Base-by-base conservation (phyloP, 2,113 vertebrate species). In the Silurus meridionalis region DNA sequence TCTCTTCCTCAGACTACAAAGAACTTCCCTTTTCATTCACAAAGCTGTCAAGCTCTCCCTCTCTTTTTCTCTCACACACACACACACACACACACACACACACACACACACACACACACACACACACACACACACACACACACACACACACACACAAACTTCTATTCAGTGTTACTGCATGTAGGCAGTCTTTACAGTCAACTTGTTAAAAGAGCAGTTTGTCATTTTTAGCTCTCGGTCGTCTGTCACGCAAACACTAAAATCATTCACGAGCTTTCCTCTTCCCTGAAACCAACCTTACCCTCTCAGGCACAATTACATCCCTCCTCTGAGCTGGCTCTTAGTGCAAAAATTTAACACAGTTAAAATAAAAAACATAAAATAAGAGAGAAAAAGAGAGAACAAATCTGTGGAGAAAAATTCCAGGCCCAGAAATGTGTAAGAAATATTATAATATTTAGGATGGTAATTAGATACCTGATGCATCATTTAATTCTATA, bases 21-120 rank as follows among this genome's bases (percentile, higher is more conserved):
- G 74, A 69, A 55, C 63, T 86, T 81, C 57, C 87, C 50, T 82
- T 57, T 77, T 53, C 85, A 86, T 86, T 86, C 85, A 86, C 58
- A 81, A 86, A 81, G 55, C 64, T 15, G 46, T 61, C 55, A 63
- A 48, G 28, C 84, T 37, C 37, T 37, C 37, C 37, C 37, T 37
- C 37, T 37, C 37, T 37, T 37, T 37, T 37, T 37, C 37, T 37
- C 37, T 2, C 37, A 0, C 19, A 25, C 50, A 15, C 58, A 52
- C 28, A 28, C 37, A 9, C 82, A 78, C 57, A 80, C 72, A 74
- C 83, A 83, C 83, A 85, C 25, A 64, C 80, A 64, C 63, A 63
- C 63, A 63, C 58, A 75, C 67, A 52, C 61, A 60, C 69, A 60
- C 37, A n/a, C 60, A 57, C 21, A 23, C 63, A 80, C 19, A 67